A percentile compares a stretch with the other conserved stretches of the same genome.
Evolutionary conservation across 2,888 invertebrate genomes (phyloP).

Genomic region (Tyria jacobaeae): DNA sequence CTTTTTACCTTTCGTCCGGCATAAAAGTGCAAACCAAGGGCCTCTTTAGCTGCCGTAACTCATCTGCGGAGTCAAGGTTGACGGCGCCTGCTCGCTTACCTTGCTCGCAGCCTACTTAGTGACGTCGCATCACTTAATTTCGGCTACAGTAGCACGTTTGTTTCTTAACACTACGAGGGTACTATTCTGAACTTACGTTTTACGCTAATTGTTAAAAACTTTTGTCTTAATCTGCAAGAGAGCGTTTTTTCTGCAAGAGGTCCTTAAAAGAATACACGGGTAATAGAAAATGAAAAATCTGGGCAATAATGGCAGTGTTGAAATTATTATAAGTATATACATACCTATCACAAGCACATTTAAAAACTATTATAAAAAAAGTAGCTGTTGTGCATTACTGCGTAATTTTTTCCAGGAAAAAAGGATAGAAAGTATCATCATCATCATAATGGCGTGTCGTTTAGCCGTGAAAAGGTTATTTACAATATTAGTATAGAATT

Average conservation of each 20-base stretch:
- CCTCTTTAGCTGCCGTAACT: slow-evolving; percentile 30
- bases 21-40: slow-evolving; percentile 16
- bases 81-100: slow-evolving; percentile 56
- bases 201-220: slow-evolving; percentile 4
- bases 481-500: too few species aligned
- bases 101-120: slow-evolving; percentile 50
- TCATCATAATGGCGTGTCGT: too few species aligned
- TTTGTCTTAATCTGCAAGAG: neutral
- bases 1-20: neutral
- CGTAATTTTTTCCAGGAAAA: too few species aligned
- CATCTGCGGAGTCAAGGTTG: slow-evolving; percentile 60
- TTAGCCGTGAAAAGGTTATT: too few species aligned
- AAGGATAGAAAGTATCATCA: too few species aligned
- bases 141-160: slow-evolving; percentile 40
- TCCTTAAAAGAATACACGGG: neutral
- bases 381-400: too few species aligned
- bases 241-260: neutral
- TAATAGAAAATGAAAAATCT: neutral
- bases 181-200: slow-evolving; percentile 19
- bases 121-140: slow-evolving; percentile 56
- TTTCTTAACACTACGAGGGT: slow-evolving; percentile 32
- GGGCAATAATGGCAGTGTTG: neutral
- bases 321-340: neutral
- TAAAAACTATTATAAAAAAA: too few species aligned
- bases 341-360: too few species aligned